Evolutionary conservation across 2,113 vertebrate species (phyloP), one percentile per base, ranked within the genome.

Genomic region (Barbus barbus): DNA sequence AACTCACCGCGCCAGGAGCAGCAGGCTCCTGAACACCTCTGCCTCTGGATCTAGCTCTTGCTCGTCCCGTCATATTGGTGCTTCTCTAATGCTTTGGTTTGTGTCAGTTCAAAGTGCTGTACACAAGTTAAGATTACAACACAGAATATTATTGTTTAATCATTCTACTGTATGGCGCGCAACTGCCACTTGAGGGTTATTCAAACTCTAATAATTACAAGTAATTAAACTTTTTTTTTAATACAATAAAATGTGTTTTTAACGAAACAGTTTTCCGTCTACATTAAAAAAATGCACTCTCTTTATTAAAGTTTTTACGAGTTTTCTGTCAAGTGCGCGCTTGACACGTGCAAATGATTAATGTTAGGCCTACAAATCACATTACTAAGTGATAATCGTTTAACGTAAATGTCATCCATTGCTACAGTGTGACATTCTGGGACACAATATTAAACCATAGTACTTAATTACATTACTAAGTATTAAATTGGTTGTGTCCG

Each of bases 31-130:
- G 95, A 0, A 92, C 95, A 0, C 94, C 96, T 80, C 95, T 89
- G 63, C 95, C 96, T 60, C 97, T 88, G 0, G 97, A 93, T 88
- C 95, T 89, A 0, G 96, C 94, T 89, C 97, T 90, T 1, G 96
- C 96, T 63, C 97, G 92, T 44, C 96, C 96, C 0, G 93, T 94
- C 97, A 98, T 61, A 36, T 36, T 36, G 33, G 33, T 36, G 33
- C 33, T 36, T 36, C 33, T 36, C 33, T 4, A 36, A 36, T 5
- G 33, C 3, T 4, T 36, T 36, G 33, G 33, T 36, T 36, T 36
- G 5, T 36, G 36, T 36, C 6, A 36, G 36, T 36, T 36, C 36
- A 36, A 36, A 36, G 36, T 36, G 7, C 36, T 6, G 36, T 36
- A 36, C 36, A 1, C 36, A 36, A 36, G 36, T 36, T 36, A 36